These are phyloP conservation scores for Callipepla californica DNA, from an alignment of 2,113 vertebrate genomes.

Conservation along the genomic window DNA sequence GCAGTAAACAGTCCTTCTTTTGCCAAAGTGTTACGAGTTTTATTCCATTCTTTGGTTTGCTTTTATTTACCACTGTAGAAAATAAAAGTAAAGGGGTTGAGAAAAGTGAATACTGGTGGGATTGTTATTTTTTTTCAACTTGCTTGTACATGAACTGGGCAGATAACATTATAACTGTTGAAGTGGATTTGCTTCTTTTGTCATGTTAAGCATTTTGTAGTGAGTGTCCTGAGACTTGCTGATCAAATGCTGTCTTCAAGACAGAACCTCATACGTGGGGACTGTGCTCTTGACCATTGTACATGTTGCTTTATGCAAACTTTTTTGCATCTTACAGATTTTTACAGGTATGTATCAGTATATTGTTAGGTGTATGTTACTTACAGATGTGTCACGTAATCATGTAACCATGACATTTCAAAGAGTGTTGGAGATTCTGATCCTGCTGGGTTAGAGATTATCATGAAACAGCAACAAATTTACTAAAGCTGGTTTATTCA, in stretches of 20 bases:
- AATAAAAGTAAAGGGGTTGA: neutral
- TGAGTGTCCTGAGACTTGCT: neutral
- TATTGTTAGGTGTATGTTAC: neutral
- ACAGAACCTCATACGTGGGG: fast-evolving
- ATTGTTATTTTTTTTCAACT: neutral
- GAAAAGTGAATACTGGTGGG: neutral
- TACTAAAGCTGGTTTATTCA: neutral
- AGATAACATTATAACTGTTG: fast-evolving
- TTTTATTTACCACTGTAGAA: neutral
- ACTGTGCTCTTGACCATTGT: neutral
- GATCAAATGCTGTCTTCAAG: neutral
- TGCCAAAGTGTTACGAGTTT: neutral
- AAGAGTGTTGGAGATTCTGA: neutral
- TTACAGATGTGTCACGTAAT: neutral
- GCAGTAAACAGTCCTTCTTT: neutral
- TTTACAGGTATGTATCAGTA: neutral
- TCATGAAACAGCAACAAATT: neutral
- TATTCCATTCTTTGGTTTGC: neutral
- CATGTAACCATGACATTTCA: neutral
- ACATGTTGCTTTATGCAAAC: neutral
- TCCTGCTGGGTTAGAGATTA: neutral
- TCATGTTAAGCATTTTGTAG: neutral
- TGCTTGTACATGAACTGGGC: fast-evolving
- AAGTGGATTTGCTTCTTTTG: neutral
- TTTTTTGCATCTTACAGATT: neutral